Conservation (phyloP, 2,888 invertebrate species). For the Ormia ochracea region DNA sequence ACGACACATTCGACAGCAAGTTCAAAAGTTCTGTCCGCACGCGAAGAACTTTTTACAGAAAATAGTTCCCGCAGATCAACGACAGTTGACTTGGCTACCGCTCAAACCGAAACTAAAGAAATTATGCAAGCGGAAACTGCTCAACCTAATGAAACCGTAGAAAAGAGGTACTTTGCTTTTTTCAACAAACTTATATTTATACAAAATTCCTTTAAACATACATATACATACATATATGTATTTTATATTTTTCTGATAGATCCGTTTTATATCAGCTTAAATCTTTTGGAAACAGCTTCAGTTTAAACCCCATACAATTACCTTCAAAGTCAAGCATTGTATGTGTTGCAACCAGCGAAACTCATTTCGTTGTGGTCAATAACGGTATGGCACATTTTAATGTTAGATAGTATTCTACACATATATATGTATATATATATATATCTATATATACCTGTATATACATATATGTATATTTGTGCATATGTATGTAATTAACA, state of each 20-base stretch:
- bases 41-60: constrained; percentile 32
- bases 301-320: constrained; percentile 79
- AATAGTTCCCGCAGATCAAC: constrained; percentile 47
- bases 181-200: too few species aligned
- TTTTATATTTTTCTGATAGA: constrained; percentile 61
- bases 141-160: constrained; percentile 71
- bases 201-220: too few species aligned
- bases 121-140: constrained; percentile 76
- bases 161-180: constrained; percentile 69
- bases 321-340: constrained; percentile 79
- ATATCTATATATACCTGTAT: too few species aligned
- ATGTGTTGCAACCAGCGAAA: constrained; percentile 79
- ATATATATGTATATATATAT: too few species aligned
- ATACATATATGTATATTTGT: too few species aligned
- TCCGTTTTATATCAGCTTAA: constrained; percentile 80
- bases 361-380: constrained; percentile 80
- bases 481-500: too few species aligned
- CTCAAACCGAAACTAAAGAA: constrained; percentile 73
- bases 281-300: constrained; percentile 78
- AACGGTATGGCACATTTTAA: constrained; percentile 73
- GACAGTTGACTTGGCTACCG: constrained; percentile 68
- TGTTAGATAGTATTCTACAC: neutral
- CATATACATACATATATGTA: too few species aligned
- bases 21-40: constrained; percentile 61
- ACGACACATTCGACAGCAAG: constrained; percentile 50